phyloP scores from a whole-genome alignment of 2,113 vertebrate genomes.

The Pelodiscus sinensis region DNA sequence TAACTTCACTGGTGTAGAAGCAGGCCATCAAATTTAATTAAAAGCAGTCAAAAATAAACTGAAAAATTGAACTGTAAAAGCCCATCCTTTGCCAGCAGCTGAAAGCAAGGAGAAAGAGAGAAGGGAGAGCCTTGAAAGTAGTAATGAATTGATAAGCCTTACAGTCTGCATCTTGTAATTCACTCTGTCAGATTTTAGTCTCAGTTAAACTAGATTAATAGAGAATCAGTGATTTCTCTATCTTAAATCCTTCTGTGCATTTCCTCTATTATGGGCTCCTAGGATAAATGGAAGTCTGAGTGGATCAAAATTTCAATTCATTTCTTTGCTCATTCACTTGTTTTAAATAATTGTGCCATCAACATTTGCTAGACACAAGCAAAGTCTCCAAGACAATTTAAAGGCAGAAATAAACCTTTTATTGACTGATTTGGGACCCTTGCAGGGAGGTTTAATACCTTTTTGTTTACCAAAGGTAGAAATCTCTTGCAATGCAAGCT shows the following conservation, averaged over 20 bases:
- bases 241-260: slow-evolving; percentile 70
- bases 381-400: slow-evolving; percentile 49
- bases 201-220: slow-evolving; percentile 81
- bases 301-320: slow-evolving; percentile 70
- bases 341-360: slow-evolving; percentile 61
- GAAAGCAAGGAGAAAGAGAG: slow-evolving; percentile 69
- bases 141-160: slow-evolving; percentile 79
- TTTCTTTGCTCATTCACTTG: slow-evolving; percentile 60
- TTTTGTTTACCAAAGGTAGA: slow-evolving; percentile 31
- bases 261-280: slow-evolving; percentile 22
- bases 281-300: slow-evolving; percentile 63
- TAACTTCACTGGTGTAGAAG: slow-evolving; percentile 76
- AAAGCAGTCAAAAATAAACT: slow-evolving; percentile 84
- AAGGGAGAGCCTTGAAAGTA: slow-evolving; percentile 71
- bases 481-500: neutral
- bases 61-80: slow-evolving; percentile 80
- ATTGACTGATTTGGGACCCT: slow-evolving; percentile 10
- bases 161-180: slow-evolving; percentile 75
- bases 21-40: slow-evolving; percentile 86
- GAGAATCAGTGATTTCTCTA: slow-evolving; percentile 65
- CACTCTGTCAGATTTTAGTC: slow-evolving; percentile 76
- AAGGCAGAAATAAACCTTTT: slow-evolving; percentile 54
- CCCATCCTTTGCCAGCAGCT: slow-evolving; percentile 76
- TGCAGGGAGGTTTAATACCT: neutral
- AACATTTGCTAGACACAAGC: slow-evolving; percentile 38